Evolutionary conservation across 2,888 invertebrate genomes (phyloP), one percentile per base, ranked within the genome.

Genomic region (Amphipoea lucens): DNA sequence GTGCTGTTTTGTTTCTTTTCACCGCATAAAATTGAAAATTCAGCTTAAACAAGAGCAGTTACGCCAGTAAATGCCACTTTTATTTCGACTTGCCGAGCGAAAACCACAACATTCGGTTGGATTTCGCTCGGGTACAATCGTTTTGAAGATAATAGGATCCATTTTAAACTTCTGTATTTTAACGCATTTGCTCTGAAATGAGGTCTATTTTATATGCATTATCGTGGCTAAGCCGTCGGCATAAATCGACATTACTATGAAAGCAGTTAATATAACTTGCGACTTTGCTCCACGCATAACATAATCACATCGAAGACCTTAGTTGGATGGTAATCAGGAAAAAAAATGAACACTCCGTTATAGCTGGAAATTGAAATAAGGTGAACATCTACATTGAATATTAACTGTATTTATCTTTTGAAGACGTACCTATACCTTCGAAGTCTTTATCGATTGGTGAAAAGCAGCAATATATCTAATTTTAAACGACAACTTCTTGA

Each of bases 11-110:
- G 90, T 88, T 90, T 82, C 77, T 87, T 89, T 90, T 86, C 82
- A 81, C 89, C 78, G 67, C 83, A 87, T 88, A 90, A 87, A 89
- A 89, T 86, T 89, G 86, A 89, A 91, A 90, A 91, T 89, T 83
- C 87, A 82, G 85, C 76, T 86, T 84, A 71, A 83, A 86, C 84
- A 81, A 76, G 79, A 84, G 79, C 81, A 84, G 83, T 79, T 89
- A 78, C 82, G 71, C 76, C 78, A 71, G 79, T 79, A 79, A 83
- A 87, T 82, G 82, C 86, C 80, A 78, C 78, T 86, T 89, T 89
- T 88, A 88, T 87, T 82, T 83, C 78, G 45, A 70, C 78, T 83
- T 69, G 70, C 70, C 20, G 57, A 60, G n/a, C n/a, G 57, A 77
- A 82, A 82, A 66, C 81, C 77, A 60, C 76, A 71, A 75, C 66